Evolutionary conservation across 2,113 vertebrate genomes (phyloP).

Genomic region (Nibea coibor): DNA sequence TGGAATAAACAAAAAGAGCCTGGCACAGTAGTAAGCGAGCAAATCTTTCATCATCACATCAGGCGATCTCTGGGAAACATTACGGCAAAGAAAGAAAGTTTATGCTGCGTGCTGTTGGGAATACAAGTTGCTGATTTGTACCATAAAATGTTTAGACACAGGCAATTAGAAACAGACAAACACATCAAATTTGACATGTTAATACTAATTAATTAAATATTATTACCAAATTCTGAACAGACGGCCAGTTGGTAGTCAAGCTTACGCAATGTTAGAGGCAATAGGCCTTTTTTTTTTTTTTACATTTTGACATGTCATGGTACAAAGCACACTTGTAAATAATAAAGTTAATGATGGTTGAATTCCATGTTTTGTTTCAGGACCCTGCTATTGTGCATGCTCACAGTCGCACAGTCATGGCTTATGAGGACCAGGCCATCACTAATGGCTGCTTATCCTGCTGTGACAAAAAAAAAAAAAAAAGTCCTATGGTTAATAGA

Average conservation of each 20-base stretch:
- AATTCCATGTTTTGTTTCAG: background rate
- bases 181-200: background rate
- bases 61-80: background rate
- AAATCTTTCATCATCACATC: background rate
- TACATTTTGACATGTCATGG: background rate
- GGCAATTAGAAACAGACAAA: background rate
- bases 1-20: constrained; percentile 2
- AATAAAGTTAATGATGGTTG: background rate
- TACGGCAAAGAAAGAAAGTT: background rate
- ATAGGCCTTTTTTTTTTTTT: background rate
- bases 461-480: background rate
- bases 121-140: background rate
- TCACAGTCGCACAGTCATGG: background rate
- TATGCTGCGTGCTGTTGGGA: background rate
- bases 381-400: background rate
- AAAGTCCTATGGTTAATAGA: background rate
- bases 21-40: background rate
- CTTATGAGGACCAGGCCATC: background rate
- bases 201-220: background rate
- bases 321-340: background rate
- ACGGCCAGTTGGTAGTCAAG: too few relatives aligned
- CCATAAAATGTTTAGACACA: background rate
- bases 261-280: background rate
- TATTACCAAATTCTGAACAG: background rate
- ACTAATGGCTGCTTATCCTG: background rate